These are phyloP conservation scores for Erannis defoliaria DNA, from an alignment of 2,888 invertebrate species.

Conservation along the genomic window DNA sequence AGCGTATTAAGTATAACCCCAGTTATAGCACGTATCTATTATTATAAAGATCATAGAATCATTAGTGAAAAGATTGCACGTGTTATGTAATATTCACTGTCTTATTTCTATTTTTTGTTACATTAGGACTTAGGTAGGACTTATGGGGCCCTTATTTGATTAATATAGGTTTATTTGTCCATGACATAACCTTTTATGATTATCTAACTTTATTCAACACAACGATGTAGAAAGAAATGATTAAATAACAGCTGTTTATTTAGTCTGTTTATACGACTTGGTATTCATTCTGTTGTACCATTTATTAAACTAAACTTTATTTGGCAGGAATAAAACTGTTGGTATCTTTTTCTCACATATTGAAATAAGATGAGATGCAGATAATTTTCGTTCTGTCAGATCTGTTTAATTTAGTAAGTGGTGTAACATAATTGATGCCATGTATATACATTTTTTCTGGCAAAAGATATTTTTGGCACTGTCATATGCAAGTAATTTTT, in stretches of 20 bases:
- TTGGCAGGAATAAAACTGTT: no score
- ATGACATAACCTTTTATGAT: constrained; percentile 39
- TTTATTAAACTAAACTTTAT: no score
- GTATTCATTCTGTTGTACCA: not conserved
- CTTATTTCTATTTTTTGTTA: constrained; percentile 84
- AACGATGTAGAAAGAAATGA: constrained; percentile 40
- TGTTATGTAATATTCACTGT: constrained; percentile 83
- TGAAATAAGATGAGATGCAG: no score
- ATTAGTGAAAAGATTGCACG: constrained; percentile 76
- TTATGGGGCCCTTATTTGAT: constrained; percentile 65
- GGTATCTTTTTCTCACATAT: no score
- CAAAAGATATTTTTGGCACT: no score
- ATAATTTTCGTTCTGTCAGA: no score
- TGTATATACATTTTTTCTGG: not conserved
- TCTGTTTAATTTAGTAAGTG: not conserved
- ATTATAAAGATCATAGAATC: constrained; percentile 70
- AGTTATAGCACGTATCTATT: constrained; percentile 71
- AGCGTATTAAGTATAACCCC: constrained; percentile 58
- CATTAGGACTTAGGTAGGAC: constrained; percentile 73
- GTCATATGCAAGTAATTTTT: no score
- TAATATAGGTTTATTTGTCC: constrained; percentile 41
- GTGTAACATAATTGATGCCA: not conserved
- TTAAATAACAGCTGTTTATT: constrained; percentile 59
- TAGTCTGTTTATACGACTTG: constrained; percentile 29
- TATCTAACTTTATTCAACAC: constrained; percentile 30